Conservation (phyloP, 2,797 vertebrate species). For the Dryobates pubescens region DNA sequence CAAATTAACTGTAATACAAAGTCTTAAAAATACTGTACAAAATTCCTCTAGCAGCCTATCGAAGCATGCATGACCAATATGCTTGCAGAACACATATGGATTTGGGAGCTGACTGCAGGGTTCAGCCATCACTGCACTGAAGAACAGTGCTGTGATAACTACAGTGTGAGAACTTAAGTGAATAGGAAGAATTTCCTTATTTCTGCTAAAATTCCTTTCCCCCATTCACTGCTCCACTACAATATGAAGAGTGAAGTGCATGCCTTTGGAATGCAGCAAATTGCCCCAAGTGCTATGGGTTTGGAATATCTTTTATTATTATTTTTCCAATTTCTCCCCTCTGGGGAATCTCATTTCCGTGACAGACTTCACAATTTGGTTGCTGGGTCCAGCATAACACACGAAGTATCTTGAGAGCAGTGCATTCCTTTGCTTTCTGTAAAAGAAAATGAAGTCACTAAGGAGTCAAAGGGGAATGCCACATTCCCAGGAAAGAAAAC, state of each 20-base stretch:
- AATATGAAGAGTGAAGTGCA: slow-evolving; percentile 35
- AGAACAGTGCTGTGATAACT: not conserved
- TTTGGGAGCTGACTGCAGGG: not conserved
- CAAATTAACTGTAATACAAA: slow-evolving; percentile 2
- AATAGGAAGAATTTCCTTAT: not conserved
- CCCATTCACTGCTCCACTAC: not conserved
- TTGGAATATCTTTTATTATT: not conserved
- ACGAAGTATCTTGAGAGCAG: slow-evolving; percentile 12
- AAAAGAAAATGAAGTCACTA: not conserved
- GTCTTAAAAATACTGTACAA: not conserved
- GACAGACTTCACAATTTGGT: slow-evolving; percentile 26
- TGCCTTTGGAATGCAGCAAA: slow-evolving; percentile 36
- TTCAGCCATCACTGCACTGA: not conserved
- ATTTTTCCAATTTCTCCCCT: not conserved
- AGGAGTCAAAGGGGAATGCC: not conserved
- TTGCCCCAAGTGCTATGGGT: not conserved
- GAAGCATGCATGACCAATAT: not conserved
- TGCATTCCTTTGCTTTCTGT: slow-evolving; percentile 7
- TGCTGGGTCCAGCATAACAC: not conserved
- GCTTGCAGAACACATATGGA: not conserved
- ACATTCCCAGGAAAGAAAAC: slow-evolving; percentile 8
- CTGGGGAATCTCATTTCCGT: slow-evolving; percentile 19
- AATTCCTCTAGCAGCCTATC: not conserved
- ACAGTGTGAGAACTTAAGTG: not conserved
- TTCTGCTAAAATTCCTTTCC: slow-evolving; percentile 10